These are phyloP conservation scores for Peromyscus aztecus DNA, from an alignment of 2,797 vertebrate species.

Conservation along the genomic window DNA sequence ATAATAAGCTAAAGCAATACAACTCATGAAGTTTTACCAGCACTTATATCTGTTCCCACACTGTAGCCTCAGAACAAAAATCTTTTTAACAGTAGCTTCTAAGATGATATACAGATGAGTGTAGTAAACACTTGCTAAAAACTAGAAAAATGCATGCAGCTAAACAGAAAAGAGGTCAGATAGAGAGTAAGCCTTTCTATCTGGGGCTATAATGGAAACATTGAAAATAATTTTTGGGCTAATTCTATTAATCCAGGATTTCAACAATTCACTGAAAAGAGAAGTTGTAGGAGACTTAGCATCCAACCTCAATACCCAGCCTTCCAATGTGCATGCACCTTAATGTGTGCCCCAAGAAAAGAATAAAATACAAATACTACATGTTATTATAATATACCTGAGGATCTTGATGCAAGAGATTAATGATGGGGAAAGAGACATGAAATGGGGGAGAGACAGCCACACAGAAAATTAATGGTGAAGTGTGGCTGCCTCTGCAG, in stretches of 20 bases:
- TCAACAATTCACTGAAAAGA: neutral
- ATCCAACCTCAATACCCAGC: neutral
- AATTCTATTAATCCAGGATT: neutral
- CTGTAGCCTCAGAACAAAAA: neutral
- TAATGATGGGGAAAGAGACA: neutral
- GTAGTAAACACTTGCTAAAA: neutral
- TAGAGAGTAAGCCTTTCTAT: neutral
- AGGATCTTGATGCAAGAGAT: neutral
- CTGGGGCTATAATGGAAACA: neutral
- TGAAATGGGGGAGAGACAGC: fast-evolving
- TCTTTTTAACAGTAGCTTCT: neutral
- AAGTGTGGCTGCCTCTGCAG: neutral
- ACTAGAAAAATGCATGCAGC: neutral
- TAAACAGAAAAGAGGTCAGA: neutral
- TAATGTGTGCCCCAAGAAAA: neutral
- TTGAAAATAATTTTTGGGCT: neutral
- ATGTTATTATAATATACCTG: neutral
- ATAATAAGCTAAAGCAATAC: neutral
- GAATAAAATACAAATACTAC: neutral
- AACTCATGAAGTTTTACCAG: neutral
- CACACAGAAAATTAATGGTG: neutral
- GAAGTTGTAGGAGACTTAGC: neutral
- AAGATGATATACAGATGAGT: neutral
- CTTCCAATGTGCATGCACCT: no score
- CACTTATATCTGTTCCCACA: neutral